These are phyloP conservation scores for Cybosia mesomella DNA, from an alignment of 2,888 invertebrate genomes.

Conservation along the genomic window DNA sequence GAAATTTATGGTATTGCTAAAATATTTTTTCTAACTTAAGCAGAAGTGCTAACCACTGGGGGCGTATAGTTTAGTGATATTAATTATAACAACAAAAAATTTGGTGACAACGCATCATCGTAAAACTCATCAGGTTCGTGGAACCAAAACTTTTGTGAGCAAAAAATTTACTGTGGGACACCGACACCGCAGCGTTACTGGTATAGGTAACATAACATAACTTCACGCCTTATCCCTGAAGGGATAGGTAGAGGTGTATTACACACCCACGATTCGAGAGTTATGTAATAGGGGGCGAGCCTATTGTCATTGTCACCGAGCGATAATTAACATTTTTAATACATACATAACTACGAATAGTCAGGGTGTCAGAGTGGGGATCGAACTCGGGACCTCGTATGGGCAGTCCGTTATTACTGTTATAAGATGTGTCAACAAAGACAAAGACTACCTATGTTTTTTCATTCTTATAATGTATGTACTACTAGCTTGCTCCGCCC, in stretches of 20 bases:
- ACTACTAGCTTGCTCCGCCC: too few species aligned
- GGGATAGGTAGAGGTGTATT: too few species aligned
- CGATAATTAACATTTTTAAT: too few species aligned
- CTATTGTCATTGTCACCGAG: too few species aligned
- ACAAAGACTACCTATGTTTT: background rate
- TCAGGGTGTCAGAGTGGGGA: too few species aligned
- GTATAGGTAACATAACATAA: background rate
- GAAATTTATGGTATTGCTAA: slow-evolving; percentile 25
- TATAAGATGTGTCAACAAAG: slow-evolving; percentile 3
- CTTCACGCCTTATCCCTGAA: too few species aligned
- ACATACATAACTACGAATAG: too few species aligned
- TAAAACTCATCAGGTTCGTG: slow-evolving; percentile 49
- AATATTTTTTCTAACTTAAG: slow-evolving; percentile 31
- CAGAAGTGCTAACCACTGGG: slow-evolving; percentile 40
- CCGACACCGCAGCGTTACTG: background rate
- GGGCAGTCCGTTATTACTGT: too few species aligned
- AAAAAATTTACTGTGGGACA: slow-evolving; percentile 34
- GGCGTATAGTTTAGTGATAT: slow-evolving; percentile 54
- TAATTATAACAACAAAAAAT: slow-evolving; percentile 55
- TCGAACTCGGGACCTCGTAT: too few species aligned
- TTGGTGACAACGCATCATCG: slow-evolving; percentile 55
- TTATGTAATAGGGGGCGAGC: too few species aligned
- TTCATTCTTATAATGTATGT: background rate
- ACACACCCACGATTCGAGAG: too few species aligned
- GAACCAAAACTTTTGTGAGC: slow-evolving; percentile 37